Base-by-base conservation (phyloP, 1,140 invertebrate genomes). In the Metopolophium dirhodum region DNA sequence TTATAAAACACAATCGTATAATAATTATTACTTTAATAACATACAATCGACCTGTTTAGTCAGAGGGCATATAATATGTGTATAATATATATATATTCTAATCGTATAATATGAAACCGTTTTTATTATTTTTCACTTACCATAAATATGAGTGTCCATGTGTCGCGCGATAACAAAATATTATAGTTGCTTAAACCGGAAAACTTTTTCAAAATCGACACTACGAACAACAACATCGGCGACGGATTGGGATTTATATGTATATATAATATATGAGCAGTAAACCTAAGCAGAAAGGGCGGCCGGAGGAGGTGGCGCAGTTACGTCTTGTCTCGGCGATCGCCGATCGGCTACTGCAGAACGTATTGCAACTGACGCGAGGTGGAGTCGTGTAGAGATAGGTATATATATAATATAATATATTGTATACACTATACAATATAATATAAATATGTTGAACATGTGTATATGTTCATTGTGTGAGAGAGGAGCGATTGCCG, bases 301-400 rank as follows among this genome's bases (percentile, higher is more conserved):
- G 85, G 47, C 18, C 18, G 87, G 35, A 7, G 47, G 30, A 2
- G 87, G 22, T 2, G 47, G 18, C 2, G 20, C 9, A 18, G 47
- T 22, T 26, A 89, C 30, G 88, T 61, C 88, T 90, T 26, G 88
- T 90, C 88, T 90, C 88, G 88, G 88, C 26, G 51, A 41, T 90
- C 37, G 88, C 88, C 88, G 54, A 11, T 26, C 51, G 51, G 37
- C 51, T 90, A 90, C 88, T 90, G 88, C 85, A 86, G 41, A 86
- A 54, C 51, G 51, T 54, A 54, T 77, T 77, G 51, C 20, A 54
- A 23, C 51, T 14, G n/a, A 77, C 18, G 61, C 61, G 30, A 77
- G 61, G 61, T 77, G 61, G n/a, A 77, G n/a, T 18, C 49, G 49
- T 51, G 49, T 51, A 18, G 49, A 51, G 49, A 11, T 51, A 77